Evolutionary conservation across 1,140 invertebrate genomes (phyloP), one percentile per base, ranked within the genome.

Genomic region (Euwallacea similis): DNA sequence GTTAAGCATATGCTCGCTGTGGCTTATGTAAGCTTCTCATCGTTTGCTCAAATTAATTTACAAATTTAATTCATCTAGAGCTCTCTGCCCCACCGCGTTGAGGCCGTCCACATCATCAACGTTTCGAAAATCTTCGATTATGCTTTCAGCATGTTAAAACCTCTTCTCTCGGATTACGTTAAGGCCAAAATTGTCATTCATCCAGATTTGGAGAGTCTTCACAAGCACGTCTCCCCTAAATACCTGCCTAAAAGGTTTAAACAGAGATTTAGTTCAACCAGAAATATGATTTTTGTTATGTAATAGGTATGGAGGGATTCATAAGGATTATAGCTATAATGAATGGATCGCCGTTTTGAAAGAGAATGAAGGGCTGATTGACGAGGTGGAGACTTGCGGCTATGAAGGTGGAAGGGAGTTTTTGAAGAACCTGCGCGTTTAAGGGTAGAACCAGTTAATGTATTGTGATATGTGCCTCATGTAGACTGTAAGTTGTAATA

Each of bases 71-170:
- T 10, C 55, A 83, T 85, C 62, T 78, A 89, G 85, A 88, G 88
- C 0, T 86, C 88, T 61, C 91, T 91, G 76, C 91, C 91, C 0
- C 87, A 91, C 71, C 88, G 87, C 42, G 89, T 88, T 0, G 81
- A 90, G 68, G 88, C 90, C 0, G 87, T 93, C 53, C 92, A 93
- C 78, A 88, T 94, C 53, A 83, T 93, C 0, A 87, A 92, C 76
- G 89, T 92, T 75, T 90, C 91, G 0, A 92, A 90, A 89, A 80
- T 92, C 0, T 93, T 93, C 76, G 91, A 92, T 76, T 88, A 90
- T 46, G 89, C 91, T 33, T 93, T 88, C 76, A 87, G 86, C 61
- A 87, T 93, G 8, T 91, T 94, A 76, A 92, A 91, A 75, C 91
- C 91, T 0, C 81, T 93, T 6, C 80, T 94, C 9, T 87, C 88